Percentiles rank a stretch among this genome's conserved stretches.
These are phyloP conservation scores for Clarias pachynema DNA, from an alignment of 2,797 vertebrate genomes.

Conservation along the genomic window DNA sequence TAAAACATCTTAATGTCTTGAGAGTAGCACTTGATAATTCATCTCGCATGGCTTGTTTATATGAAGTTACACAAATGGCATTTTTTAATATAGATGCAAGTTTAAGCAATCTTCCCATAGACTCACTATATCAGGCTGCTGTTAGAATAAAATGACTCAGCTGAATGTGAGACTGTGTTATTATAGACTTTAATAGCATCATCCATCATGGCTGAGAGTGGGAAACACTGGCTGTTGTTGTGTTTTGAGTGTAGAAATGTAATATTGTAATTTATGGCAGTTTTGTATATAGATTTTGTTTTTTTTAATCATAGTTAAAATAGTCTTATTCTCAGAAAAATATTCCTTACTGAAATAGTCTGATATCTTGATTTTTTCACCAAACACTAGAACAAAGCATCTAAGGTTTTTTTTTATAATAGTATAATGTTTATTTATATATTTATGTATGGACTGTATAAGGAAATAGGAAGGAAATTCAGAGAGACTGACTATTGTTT, in stretches of 20 bases:
- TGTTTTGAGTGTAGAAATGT: neutral
- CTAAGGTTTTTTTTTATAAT: neutral
- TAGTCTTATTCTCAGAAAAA: slow-evolving; percentile 9
- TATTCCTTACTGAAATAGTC: neutral
- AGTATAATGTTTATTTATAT: neutral
- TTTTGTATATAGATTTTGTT: neutral
- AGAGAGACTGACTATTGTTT: slow-evolving; percentile 7
- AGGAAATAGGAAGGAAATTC: neutral
- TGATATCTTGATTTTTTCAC: neutral
- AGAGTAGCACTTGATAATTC: slow-evolving; percentile 10
- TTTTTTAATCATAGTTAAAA: neutral
- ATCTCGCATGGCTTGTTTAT: neutral
- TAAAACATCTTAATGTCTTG: neutral
- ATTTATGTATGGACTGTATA: neutral
- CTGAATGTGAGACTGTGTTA: slow-evolving; percentile 5
- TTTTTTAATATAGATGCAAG: slow-evolving; percentile 11
- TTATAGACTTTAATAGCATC: slow-evolving; percentile 22
- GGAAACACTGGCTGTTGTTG: slow-evolving; percentile 35
- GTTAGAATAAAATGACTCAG: slow-evolving; percentile 13
- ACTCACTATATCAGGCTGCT: slow-evolving; percentile 15
- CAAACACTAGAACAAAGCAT: neutral
- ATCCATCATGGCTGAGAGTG: neutral
- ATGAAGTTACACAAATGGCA: neutral
- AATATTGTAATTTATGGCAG: slow-evolving; percentile 20
- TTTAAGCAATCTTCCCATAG: neutral